phyloP scores from a whole-genome alignment of 2,113 vertebrate species.

The Xiphophorus hellerii region DNA sequence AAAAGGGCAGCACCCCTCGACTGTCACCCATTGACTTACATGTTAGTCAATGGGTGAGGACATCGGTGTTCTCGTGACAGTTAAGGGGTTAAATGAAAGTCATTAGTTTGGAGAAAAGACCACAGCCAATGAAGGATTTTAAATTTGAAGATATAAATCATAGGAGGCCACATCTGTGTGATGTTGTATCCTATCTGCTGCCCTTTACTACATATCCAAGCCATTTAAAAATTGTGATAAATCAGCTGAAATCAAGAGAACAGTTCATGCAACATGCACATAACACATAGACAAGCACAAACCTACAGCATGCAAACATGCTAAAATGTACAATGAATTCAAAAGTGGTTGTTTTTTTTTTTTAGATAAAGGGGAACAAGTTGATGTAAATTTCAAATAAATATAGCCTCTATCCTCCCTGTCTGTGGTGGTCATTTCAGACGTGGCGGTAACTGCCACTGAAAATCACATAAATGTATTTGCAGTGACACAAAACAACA shows the following conservation, averaged over 20 bases:
- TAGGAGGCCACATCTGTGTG: background rate
- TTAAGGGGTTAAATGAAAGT: conserved; percentile 31
- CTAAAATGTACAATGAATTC: conserved; percentile 10
- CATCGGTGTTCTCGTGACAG: too few species aligned
- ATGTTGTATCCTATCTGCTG: conserved; percentile 16
- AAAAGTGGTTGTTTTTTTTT: background rate
- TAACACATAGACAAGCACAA: conserved; percentile 20
- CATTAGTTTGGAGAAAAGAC: conserved; percentile 47
- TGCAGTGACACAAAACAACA: conserved; percentile 19
- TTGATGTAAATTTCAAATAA: background rate
- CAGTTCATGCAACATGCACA: conserved; percentile 47
- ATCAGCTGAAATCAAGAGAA: conserved; percentile 22
- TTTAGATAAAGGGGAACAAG: background rate
- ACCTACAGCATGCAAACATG: conserved; percentile 39
- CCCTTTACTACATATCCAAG: conserved; percentile 29
- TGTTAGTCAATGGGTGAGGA: too few species aligned
- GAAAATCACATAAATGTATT: conserved; percentile 9
- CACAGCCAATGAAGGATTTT: conserved; percentile 6
- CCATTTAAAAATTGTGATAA: conserved; percentile 38
- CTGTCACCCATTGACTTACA: too few species aligned
- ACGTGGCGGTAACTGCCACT: background rate
- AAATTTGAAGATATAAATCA: background rate
- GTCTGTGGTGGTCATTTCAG: conserved; percentile 2
- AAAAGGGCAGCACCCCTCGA: conserved; percentile 21
- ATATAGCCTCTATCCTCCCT: background rate